Conservation (phyloP, 92 coral and sea anemone genomes). For the Parazoanthus atlanticus region DNA sequence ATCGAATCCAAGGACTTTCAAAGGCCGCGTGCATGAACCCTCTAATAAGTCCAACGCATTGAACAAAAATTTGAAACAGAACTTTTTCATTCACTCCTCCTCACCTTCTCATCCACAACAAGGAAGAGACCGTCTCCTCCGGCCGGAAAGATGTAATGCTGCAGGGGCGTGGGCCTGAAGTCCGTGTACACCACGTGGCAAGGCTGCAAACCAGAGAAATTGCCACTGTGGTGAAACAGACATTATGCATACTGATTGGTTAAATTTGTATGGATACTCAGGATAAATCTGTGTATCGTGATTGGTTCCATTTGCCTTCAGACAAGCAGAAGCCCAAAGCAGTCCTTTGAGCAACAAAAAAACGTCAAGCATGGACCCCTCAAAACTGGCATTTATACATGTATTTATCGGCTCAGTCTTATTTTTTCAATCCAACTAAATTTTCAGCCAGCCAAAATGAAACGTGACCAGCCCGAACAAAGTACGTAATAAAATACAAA, state of each 20-base stretch:
- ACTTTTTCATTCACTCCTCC: not conserved
- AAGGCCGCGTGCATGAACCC: too few relatives aligned
- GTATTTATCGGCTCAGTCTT: too few relatives aligned
- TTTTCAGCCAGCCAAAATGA: too few relatives aligned
- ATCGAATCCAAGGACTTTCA: too few relatives aligned
- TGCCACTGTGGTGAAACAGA: not conserved
- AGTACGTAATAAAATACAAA: too few relatives aligned
- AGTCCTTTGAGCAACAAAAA: too few relatives aligned
- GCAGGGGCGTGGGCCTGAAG: slow-evolving; percentile 96
- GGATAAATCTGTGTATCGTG: not conserved
- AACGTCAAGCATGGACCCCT: too few relatives aligned
- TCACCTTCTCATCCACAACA: slow-evolving; percentile 95
- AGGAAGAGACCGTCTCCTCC: slow-evolving; percentile 98
- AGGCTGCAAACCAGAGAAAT: slow-evolving; percentile 54
- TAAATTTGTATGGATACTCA: not conserved
- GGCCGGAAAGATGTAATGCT: slow-evolving; percentile 94
- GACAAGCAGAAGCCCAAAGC: not conserved
- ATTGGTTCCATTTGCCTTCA: not conserved
- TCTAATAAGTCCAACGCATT: too few relatives aligned
- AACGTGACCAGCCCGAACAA: too few relatives aligned
- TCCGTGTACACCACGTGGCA: slow-evolving; percentile 99
- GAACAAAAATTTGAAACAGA: too few relatives aligned
- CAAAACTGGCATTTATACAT: too few relatives aligned
- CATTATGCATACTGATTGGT: not conserved
- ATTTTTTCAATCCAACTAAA: too few relatives aligned